Evolutionary conservation across 2,113 vertebrate genomes (phyloP).

Genomic region (Bothrops jararaca): DNA sequence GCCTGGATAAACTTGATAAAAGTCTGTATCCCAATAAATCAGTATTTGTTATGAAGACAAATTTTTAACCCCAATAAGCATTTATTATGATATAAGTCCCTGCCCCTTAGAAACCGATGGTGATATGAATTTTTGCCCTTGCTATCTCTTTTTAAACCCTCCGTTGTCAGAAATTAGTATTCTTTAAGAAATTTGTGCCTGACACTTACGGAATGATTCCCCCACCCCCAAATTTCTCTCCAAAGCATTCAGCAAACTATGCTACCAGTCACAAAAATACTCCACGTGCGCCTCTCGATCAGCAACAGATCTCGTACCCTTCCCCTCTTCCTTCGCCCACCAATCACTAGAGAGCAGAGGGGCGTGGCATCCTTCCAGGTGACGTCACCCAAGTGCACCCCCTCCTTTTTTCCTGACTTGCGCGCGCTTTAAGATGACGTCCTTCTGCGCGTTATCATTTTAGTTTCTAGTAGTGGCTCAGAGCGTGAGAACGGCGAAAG

Average conservation of each 20-base stretch:
- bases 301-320: not conserved
- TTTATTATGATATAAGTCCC: not conserved
- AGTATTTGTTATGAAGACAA: not conserved
- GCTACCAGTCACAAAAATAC: not conserved
- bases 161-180: not conserved
- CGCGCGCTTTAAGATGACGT: not conserved
- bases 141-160: not conserved
- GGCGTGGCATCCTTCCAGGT: not conserved
- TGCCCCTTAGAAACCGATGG: not conserved
- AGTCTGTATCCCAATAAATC: not conserved
- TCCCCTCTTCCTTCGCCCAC: not conserved
- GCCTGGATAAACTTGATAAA: not conserved
- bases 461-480: not conserved
- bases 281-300: fast-evolving
- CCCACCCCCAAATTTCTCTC: not conserved
- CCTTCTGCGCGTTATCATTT: not conserved
- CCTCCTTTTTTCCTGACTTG: not conserved
- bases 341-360: not conserved
- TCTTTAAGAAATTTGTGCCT: not conserved
- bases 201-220: not conserved
- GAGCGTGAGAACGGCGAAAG: not conserved
- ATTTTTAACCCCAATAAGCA: not conserved
- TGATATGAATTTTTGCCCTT: not conserved
- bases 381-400: not conserved
- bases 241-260: not conserved